A percentile compares a stretch with the other conserved stretches of the same genome.
Evolutionary conservation across 2,113 vertebrate species (phyloP).

Genomic region (Cariama cristata): DNA sequence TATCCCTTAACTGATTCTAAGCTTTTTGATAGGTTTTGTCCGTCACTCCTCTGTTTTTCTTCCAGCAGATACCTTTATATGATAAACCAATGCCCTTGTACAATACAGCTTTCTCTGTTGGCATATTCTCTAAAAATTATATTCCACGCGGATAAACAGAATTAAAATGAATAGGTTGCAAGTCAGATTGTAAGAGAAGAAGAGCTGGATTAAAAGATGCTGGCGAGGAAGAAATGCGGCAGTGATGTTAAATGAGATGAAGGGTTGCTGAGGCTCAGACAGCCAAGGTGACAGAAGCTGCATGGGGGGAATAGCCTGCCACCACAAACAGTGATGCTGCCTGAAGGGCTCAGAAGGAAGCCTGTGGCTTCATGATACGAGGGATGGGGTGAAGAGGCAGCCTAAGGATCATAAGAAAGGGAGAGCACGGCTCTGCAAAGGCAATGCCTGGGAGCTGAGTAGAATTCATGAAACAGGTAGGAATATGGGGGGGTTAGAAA

Average conservation of each 20-base stretch:
- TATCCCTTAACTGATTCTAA: not conserved
- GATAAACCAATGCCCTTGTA: not conserved
- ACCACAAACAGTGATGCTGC: rapidly evolving
- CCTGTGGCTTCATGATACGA: rapidly evolving
- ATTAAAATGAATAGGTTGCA: not conserved
- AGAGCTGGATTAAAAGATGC: not conserved
- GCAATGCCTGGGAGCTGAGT: not conserved
- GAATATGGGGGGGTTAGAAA: not conserved
- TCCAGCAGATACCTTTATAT: not conserved
- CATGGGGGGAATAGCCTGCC: not conserved
- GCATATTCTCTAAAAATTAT: not conserved
- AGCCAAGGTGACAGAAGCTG: not conserved
- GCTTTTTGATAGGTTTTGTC: not conserved
- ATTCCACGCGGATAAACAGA: not conserved
- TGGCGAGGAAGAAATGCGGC: not conserved
- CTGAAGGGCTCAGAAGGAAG: not conserved
- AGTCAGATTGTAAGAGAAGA: not conserved
- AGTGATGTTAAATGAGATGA: not conserved
- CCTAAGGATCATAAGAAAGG: not conserved
- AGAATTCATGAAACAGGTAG: not conserved
- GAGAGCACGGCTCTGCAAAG: not conserved
- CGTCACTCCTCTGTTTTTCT: not conserved
- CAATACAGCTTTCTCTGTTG: not conserved
- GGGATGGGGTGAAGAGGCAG: not conserved
- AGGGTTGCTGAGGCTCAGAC: not conserved